Evolutionary conservation across 2,113 vertebrate genomes (phyloP).

Genomic region (Hydrolagus affinis): DNA sequence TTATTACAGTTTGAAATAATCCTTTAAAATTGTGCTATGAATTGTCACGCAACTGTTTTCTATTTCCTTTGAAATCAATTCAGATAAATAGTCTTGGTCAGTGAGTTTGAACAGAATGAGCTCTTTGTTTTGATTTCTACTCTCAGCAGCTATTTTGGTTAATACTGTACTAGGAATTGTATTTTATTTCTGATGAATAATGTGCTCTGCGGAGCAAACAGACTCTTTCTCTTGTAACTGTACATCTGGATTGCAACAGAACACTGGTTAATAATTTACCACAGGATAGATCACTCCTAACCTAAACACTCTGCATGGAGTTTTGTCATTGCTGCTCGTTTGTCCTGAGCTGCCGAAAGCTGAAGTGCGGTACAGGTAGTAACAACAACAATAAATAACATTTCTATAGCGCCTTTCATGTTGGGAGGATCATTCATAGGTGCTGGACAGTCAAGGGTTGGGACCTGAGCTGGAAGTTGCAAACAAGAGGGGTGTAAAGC

Average conservation of each 20-base stretch:
- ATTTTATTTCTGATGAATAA: not conserved
- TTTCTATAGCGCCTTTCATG: too few relatives aligned
- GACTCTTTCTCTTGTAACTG: conserved; percentile 1
- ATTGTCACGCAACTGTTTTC: not conserved
- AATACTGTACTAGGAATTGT: not conserved
- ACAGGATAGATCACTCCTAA: too few relatives aligned
- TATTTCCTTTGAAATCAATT: not conserved
- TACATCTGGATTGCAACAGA: conserved; percentile 11
- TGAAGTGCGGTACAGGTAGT: too few relatives aligned
- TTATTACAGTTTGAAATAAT: not conserved
- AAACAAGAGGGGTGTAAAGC: too few relatives aligned
- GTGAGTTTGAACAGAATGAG: too few relatives aligned
- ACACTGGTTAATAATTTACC: not conserved
- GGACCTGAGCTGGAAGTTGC: too few relatives aligned
- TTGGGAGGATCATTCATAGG: too few relatives aligned
- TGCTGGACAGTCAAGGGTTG: too few relatives aligned
- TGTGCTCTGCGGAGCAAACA: not conserved
- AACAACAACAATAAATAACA: too few relatives aligned
- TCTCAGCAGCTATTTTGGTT: not conserved
- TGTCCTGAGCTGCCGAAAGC: too few relatives aligned
- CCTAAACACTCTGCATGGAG: too few relatives aligned
- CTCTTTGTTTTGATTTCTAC: not conserved
- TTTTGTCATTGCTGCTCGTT: too few relatives aligned
- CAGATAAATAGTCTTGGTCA: not conserved
- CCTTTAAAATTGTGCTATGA: not conserved